Evolutionary conservation across 2,797 vertebrate genomes (phyloP).

Genomic region (Peromyscus melanophrys): DNA sequence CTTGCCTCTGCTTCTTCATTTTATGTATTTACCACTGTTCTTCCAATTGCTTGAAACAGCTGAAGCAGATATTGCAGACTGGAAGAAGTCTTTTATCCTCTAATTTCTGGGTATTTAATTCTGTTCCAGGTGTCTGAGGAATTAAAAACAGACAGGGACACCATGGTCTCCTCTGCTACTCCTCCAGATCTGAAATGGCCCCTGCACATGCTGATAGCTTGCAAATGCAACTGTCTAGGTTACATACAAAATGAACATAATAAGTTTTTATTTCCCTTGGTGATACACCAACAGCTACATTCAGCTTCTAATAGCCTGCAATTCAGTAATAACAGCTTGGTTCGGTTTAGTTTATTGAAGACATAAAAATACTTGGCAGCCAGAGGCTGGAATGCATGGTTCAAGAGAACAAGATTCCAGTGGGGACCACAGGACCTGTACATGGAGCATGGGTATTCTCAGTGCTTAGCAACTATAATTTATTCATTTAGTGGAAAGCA

Average conservation of each 20-base stretch:
- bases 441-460: constrained; percentile 44
- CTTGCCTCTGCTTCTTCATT: neutral
- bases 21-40: neutral
- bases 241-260: constrained; percentile 84
- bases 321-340: constrained; percentile 86
- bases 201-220: constrained; percentile 72
- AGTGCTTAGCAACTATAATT: constrained; percentile 65
- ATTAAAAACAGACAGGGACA: constrained; percentile 10
- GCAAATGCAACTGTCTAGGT: constrained; percentile 81
- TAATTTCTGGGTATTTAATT: neutral
- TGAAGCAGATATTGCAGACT: constrained; percentile 27
- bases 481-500: constrained; percentile 76
- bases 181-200: constrained; percentile 60
- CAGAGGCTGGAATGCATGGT: constrained; percentile 76
- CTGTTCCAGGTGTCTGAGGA: constrained; percentile 31
- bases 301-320: constrained; percentile 83
- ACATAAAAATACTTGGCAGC: constrained; percentile 84
- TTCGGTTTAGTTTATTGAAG: constrained; percentile 87
- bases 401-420: constrained; percentile 79
- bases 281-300: constrained; percentile 83
- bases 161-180: neutral
- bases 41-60: constrained; percentile 29
- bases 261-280: constrained; percentile 88
- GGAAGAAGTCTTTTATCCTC: constrained; percentile 5
- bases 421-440: constrained; percentile 63